Base-by-base conservation (phyloP, 2,113 vertebrate species). In the Campylomormyrus numenius region DNA sequence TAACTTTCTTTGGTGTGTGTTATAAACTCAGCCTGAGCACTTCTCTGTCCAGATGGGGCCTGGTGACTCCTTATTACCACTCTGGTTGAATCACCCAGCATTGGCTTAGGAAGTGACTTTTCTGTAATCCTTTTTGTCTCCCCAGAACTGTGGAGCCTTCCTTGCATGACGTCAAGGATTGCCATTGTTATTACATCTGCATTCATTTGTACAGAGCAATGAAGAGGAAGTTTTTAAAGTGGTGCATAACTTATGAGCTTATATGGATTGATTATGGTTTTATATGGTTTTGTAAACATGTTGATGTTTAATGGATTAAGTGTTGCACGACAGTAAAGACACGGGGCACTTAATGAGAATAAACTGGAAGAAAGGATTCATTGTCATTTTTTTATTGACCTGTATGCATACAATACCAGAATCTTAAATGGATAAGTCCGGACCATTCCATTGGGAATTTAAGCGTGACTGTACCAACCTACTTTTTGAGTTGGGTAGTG, bases 1-100 rank as follows among this genome's bases (percentile, higher is more conserved):
- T 90, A 93, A 91, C 90, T 94, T 94, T 93, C 93, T 90, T 92
- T 88, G 77, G 88, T 31, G 49, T 74, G 70, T 86, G 89, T 87
- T 89, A 90, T 91, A 92, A 94, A 93, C 85, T 93, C 87, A 87
- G 91, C 90, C 93, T 94, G 94, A 95, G 94, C 93, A n/a, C 92
- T 92, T 92, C 91, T 92, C 91, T 74, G 92, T 93, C 92, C 94
- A 95, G 94, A 95, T 95, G 94, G 93, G 93, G 91, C 92, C 92
- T 92, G 93, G 91, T 27, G 15, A 24, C 66, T 87, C 31, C 11
- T 31, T 13, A 70, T 70, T 62, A 48, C 56, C 39, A 24, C 87
- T 35, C 86, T 88, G 52, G 21, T 50, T 86, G 50, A 56, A 58
- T 27, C 85, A 11, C 49, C 48, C 27, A 27, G 49, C n/a, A 58